Evolutionary conservation across 1,140 invertebrate genomes (phyloP).

Genomic region (Heliconius himera): DNA sequence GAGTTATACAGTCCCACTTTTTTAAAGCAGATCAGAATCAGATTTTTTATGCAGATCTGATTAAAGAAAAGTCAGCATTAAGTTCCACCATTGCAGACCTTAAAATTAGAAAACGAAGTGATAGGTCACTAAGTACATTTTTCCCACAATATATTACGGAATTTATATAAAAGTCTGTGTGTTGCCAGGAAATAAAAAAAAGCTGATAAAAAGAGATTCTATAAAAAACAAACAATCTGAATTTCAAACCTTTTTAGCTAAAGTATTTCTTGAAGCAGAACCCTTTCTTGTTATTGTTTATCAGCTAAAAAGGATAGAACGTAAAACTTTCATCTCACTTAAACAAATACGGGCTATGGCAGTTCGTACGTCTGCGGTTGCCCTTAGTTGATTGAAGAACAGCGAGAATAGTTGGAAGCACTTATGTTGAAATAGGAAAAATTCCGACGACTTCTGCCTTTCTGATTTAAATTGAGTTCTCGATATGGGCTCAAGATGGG

Average conservation of each 20-base stretch:
- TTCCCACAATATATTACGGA: no score
- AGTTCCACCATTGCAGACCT: no score
- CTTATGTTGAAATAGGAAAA: not conserved
- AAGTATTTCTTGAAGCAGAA: not conserved
- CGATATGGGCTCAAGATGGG: not conserved
- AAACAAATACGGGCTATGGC: slow-evolving; percentile 13
- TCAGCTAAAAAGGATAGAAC: slow-evolving; percentile 4
- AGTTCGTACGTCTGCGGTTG: not conserved
- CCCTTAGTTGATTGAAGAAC: not conserved
- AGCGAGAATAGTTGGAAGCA: not conserved
- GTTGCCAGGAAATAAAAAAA: not conserved
- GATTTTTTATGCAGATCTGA: no score
- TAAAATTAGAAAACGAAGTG: not conserved
- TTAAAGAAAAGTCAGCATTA: not conserved
- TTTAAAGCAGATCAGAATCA: no score
- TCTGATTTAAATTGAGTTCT: not conserved
- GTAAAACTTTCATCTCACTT: slow-evolving; percentile 27
- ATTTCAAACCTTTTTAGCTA: no score
- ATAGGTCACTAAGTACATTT: no score
- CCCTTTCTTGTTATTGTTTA: slow-evolving; percentile 13
- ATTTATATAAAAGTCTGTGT: no score
- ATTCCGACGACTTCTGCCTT: not conserved
- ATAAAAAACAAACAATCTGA: not conserved
- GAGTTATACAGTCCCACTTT: no score
- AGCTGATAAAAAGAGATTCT: not conserved